phyloP scores from a whole-genome alignment of 2,113 vertebrate genomes.

The Oncorhynchus keta region DNA sequence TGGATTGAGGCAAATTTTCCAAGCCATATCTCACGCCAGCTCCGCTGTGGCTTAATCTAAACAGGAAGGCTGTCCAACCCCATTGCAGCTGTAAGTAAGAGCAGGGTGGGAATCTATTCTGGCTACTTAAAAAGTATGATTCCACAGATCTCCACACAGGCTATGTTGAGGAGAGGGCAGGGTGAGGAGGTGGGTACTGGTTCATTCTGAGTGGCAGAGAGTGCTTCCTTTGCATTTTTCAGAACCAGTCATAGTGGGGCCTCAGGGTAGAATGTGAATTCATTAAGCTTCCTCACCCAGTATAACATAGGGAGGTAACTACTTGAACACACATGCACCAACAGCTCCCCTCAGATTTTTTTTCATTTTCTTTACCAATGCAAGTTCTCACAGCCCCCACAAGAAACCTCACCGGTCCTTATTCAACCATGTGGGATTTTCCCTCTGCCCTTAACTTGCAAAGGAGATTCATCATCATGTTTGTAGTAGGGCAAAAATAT shows the following conservation, averaged over 20 bases:
- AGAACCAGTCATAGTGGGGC: slow-evolving; percentile 50
- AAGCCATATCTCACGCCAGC: too few relatives aligned
- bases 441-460: slow-evolving; percentile 58
- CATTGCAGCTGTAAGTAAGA: too few relatives aligned
- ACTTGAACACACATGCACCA: slow-evolving; percentile 55
- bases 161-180: slow-evolving; percentile 59
- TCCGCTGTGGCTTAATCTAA: too few relatives aligned
- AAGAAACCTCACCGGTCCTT: slow-evolving; percentile 50
- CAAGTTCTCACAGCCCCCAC: slow-evolving; percentile 51
- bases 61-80: too few relatives aligned
- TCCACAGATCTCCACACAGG: slow-evolving; percentile 74
- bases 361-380: slow-evolving; percentile 49
- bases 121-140: slow-evolving; percentile 41
- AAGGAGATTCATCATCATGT: slow-evolving; percentile 75
- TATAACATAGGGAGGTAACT: slow-evolving; percentile 46
- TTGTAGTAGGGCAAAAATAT: slow-evolving; percentile 59
- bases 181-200: slow-evolving; percentile 36
- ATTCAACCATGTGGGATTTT: slow-evolving; percentile 39
- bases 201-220: slow-evolving; percentile 51
- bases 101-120: too few relatives aligned
- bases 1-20: too few relatives aligned
- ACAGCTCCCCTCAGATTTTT: slow-evolving; percentile 2
- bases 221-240: slow-evolving; percentile 46
- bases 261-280: slow-evolving; percentile 53
- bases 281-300: slow-evolving; percentile 56